phyloP scores from a whole-genome alignment of 2,888 invertebrate genomes.

The Cephonodes hylas region DNA sequence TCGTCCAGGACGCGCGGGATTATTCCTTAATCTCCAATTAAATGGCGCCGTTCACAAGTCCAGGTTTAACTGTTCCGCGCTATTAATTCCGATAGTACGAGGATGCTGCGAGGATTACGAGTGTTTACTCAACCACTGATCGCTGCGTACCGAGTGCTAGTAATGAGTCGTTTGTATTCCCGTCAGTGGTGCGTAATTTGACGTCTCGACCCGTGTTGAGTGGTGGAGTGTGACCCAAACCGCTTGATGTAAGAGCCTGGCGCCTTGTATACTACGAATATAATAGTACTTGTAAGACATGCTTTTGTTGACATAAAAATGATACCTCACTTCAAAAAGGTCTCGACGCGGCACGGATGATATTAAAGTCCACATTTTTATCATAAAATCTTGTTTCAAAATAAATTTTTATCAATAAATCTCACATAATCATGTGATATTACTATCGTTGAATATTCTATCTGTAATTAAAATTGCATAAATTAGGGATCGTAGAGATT shows the following conservation, averaged over 20 bases:
- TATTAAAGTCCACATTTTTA: background rate
- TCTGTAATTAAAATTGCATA: no score
- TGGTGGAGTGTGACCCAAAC: background rate
- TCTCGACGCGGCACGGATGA: no score
- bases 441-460: no score
- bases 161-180: background rate
- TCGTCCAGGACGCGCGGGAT: background rate
- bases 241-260: background rate
- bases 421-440: no score
- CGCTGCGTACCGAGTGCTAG: background rate
- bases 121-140: background rate
- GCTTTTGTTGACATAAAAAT: background rate
- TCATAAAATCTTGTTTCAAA: no score
- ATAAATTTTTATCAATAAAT: no score
- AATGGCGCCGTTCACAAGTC: slow-evolving; percentile 1
- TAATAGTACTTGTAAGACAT: background rate
- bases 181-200: background rate
- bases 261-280: background rate
- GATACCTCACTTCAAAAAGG: background rate
- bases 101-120: background rate
- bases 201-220: background rate
- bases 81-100: background rate
- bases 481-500: no score
- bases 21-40: slow-evolving; percentile 15
- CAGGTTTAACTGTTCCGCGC: background rate